Evolutionary conservation across 2,113 vertebrate species (phyloP).

Genomic region (Gorsachius goisagi): DNA sequence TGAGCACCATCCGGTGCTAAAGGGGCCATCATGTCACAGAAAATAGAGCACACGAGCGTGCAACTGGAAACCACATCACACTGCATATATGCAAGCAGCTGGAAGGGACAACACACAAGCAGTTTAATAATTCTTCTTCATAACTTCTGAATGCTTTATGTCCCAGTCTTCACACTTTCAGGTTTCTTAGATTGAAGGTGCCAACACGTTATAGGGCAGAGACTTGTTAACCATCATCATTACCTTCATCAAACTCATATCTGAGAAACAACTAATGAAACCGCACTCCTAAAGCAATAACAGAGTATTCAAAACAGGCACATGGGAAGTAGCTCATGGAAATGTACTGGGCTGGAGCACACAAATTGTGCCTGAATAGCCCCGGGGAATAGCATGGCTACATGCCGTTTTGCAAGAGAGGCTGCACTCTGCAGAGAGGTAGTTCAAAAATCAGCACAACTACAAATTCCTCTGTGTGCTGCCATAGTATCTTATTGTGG

Average conservation of each 20-base stretch:
- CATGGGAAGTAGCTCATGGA: background rate
- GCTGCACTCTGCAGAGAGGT: background rate
- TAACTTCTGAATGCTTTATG: background rate
- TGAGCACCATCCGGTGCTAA: background rate
- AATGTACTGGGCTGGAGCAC: background rate
- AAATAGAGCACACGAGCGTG: background rate
- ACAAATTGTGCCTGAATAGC: background rate
- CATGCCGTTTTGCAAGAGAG: background rate
- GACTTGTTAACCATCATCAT: background rate
- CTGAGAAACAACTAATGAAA: background rate
- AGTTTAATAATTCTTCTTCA: background rate
- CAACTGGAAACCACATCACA: background rate
- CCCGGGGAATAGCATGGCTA: background rate
- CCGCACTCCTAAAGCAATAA: background rate
- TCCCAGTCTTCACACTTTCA: background rate
- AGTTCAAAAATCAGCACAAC: background rate
- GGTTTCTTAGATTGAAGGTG: background rate
- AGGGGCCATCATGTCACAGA: background rate
- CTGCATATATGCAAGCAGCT: background rate
- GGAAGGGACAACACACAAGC: background rate
- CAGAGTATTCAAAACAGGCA: background rate
- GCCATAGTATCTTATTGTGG: background rate
- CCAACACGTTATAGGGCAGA: accelerated
- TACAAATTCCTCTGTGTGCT: background rate
- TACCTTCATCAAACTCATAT: background rate